Base-by-base conservation (phyloP, 1,140 invertebrate species). In the Lordiphosa collinella region DNA sequence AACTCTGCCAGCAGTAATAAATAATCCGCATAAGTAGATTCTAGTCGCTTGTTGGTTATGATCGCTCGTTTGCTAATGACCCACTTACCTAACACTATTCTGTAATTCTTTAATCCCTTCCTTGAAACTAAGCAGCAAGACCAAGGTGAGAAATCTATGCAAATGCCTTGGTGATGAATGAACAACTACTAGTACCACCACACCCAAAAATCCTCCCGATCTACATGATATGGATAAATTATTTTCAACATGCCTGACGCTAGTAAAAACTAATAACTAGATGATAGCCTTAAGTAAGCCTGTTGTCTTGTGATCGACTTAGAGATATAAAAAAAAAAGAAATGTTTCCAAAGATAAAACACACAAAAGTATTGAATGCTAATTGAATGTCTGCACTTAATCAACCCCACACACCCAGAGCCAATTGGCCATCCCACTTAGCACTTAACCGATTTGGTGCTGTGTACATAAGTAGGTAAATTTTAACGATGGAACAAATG, bases 251-350 rank as follows among this genome's bases (percentile, higher is more conserved):
- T 52, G 25, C 25, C 25, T 29, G 25, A 29, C 25, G 25, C 25
- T 29, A 36, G 25, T 16, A 25, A 44, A 55, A 38, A 34, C 41
- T 49, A 22, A 37, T 49, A 22, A 37, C 36, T 52, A 32, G 13
- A 25, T 22, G 3, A 13, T 12, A 41, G 22, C 38, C 54, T 10
- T 47, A 67, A 73, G 64, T 12, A 48, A 56, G 46, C n/a, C n/a
- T n/a, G n/a, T n/a, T n/a, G n/a, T 44, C 35, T 60, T 76, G 72
- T 76, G 72, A 76, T 66, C 56, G 54, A 53, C 49, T 70, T 53
- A 52, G 46, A 74, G 38, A 52, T 57, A 51, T 47, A 40, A 35
- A 16, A 9, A 10, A 40, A 35, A 16, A 9, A 10, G 12, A 35
- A 31, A 16, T 8, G 6, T 7, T 35, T 40, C 37, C 14, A 12